phyloP scores from a whole-genome alignment of 2,113 vertebrate species.

The Buteo buteo region DNA sequence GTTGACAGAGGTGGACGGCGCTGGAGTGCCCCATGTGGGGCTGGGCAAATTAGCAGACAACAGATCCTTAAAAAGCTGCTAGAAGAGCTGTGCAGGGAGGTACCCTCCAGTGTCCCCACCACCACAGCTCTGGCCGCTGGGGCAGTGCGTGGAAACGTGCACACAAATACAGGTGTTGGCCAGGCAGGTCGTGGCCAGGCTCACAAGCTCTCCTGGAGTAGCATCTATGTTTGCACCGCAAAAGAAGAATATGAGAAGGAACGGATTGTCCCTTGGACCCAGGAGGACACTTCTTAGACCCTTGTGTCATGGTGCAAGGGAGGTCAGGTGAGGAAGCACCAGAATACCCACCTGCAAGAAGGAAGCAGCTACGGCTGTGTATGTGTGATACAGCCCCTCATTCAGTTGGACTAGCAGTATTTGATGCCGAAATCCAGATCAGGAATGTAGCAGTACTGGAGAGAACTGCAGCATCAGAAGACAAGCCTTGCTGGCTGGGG shows the following conservation, averaged over 20 bases:
- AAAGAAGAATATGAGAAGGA: not conserved
- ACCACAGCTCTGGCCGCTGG: not conserved
- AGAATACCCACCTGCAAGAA: not conserved
- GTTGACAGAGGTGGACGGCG: not conserved
- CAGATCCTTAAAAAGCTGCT: not conserved
- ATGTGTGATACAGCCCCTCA: fast-evolving
- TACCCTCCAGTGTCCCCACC: not conserved
- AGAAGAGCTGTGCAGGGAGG: not conserved
- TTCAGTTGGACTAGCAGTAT: not conserved
- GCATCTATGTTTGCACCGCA: not conserved
- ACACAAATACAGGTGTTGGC: fast-evolving
- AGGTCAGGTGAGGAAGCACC: not conserved
- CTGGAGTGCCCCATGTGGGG: fast-evolving
- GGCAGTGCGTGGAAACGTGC: fast-evolving
- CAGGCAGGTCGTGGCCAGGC: not conserved
- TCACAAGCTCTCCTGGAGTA: not conserved
- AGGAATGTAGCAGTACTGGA: not conserved
- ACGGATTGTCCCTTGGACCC: not conserved
- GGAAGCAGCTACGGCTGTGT: not conserved
- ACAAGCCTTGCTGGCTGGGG: not conserved
- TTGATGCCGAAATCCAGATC: not conserved
- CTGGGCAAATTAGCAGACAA: not conserved
- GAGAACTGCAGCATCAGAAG: not conserved
- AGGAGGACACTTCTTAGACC: not conserved
- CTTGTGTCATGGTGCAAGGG: not conserved